These are phyloP conservation scores for Sphecodes monilicornis DNA, from an alignment of 2,888 invertebrate genomes.

Conservation along the genomic window DNA sequence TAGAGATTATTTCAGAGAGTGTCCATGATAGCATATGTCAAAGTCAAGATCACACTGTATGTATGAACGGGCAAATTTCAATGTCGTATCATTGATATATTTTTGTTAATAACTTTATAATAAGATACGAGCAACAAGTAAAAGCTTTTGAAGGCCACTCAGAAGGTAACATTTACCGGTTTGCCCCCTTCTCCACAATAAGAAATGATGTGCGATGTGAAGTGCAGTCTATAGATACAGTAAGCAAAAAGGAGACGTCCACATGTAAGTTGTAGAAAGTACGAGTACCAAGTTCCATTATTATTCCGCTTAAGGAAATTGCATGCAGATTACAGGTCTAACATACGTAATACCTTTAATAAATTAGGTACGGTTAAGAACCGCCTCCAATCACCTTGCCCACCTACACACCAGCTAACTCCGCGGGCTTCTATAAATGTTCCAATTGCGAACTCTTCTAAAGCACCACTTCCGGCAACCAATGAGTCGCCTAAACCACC, in stretches of 20 bases:
- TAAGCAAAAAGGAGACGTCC: background rate
- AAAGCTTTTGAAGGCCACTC: no score
- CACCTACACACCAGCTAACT: conserved; percentile 91
- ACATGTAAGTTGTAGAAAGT: background rate
- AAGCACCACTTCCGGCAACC: conserved; percentile 90
- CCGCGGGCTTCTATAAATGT: conserved; percentile 91
- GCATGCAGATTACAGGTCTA: background rate
- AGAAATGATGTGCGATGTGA: background rate
- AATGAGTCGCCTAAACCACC: conserved; percentile 91
- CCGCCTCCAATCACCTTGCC: conserved; percentile 89
- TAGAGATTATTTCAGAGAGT: no score
- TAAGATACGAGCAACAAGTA: no score
- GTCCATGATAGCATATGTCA: no score
- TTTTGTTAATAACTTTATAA: no score
- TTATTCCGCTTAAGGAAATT: background rate
- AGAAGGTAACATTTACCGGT: no score
- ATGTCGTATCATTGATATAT: no score
- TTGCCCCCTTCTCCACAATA: background rate
- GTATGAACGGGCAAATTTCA: no score
- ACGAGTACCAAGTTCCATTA: background rate
- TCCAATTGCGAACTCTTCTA: conserved; percentile 90
- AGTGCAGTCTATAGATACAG: background rate
- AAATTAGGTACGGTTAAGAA: conserved; percentile 91
- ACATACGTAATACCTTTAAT: conserved; percentile 76
- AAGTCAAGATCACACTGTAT: no score